These are phyloP conservation scores for Drosophila infuscata DNA, from an alignment of 2,888 invertebrate species.

Conservation along the genomic window DNA sequence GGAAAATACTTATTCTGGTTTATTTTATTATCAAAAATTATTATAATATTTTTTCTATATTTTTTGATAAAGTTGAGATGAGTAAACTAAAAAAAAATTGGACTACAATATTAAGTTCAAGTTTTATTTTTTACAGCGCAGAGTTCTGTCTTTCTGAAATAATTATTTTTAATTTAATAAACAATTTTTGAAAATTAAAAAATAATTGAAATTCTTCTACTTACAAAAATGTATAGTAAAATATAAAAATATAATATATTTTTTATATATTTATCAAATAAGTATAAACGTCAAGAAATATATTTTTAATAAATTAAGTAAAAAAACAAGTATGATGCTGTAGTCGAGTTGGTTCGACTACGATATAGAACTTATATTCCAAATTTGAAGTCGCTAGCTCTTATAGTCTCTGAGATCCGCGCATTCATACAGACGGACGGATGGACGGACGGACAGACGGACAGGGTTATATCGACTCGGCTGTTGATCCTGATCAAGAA, in stretches of 20 bases:
- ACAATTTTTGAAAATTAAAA: neutral
- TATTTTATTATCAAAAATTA: neutral
- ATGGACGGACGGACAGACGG: too few species aligned
- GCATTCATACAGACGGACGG: too few species aligned
- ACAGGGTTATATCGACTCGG: too few species aligned
- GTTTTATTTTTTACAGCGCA: rapidly evolving
- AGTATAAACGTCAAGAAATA: neutral
- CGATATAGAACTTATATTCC: too few species aligned
- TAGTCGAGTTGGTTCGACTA: too few species aligned
- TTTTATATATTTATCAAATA: neutral
- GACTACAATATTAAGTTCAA: rapidly evolving
- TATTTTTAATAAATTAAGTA: neutral
- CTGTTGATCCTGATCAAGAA: too few species aligned
- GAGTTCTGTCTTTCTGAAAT: rapidly evolving
- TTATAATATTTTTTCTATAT: neutral
- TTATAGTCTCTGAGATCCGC: too few species aligned
- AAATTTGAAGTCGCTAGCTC: too few species aligned
- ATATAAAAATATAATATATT: neutral
- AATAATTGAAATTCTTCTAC: neutral
- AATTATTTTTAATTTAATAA: neutral
- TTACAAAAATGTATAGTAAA: neutral
- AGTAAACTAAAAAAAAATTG: neutral
- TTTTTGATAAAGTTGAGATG: too few species aligned
- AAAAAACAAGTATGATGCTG: neutral
- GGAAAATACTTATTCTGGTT: neutral